These are phyloP conservation scores for Dorcus parallelipipedus DNA, from an alignment of 2,888 invertebrate genomes.

Conservation along the genomic window DNA sequence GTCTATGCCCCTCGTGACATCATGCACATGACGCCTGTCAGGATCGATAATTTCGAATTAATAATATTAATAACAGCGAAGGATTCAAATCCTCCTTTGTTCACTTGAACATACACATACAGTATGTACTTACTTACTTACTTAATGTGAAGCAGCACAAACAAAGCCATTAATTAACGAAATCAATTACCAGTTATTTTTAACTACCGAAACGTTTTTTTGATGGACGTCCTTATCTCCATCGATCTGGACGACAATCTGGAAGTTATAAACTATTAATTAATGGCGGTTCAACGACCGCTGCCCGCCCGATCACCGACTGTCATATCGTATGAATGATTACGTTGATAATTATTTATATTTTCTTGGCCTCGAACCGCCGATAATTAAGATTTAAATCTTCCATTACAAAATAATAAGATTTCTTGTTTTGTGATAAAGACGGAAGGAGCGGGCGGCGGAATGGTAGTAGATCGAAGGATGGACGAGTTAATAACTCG, in stretches of 20 bases:
- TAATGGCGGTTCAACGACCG: slow-evolving; percentile 21
- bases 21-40: too few relatives aligned
- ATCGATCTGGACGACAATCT: slow-evolving; percentile 19
- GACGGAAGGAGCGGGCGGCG: neutral
- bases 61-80: too few relatives aligned
- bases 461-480: too few relatives aligned
- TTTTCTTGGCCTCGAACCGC: slow-evolving; percentile 38
- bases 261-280: slow-evolving; percentile 18
- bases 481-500: too few relatives aligned
- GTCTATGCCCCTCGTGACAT: too few relatives aligned
- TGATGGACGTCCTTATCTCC: slow-evolving; percentile 17
- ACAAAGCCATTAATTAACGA: too few relatives aligned
- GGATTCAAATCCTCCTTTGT: too few relatives aligned
- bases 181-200: too few relatives aligned
- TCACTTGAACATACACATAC: too few relatives aligned
- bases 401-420: slow-evolving; percentile 27
- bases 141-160: too few relatives aligned
- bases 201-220: neutral
- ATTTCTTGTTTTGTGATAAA: slow-evolving; percentile 21
- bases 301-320: slow-evolving; percentile 25
- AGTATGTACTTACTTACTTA: too few relatives aligned
- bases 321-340: slow-evolving; percentile 38
- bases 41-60: too few relatives aligned
- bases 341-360: slow-evolving; percentile 38
- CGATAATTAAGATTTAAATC: slow-evolving; percentile 31